These are phyloP conservation scores for Pseudomyrmex sp. DNA, from an alignment of 1,140 invertebrate genomes.

Conservation along the genomic window DNA sequence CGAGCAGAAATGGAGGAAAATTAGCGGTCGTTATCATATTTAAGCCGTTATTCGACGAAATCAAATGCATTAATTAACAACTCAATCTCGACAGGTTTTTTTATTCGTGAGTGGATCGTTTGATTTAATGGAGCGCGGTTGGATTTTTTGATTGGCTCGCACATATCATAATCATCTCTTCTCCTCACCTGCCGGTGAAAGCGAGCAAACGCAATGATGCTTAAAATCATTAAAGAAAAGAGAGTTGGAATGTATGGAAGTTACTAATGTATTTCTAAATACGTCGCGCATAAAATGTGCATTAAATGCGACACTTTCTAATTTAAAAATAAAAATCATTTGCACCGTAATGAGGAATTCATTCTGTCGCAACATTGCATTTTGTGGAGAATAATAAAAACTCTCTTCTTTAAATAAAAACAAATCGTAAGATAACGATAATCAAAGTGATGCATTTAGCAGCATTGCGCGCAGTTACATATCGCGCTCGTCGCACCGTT, in stretches of 20 bases:
- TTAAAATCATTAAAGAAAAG: background rate
- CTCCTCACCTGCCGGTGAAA: slow-evolving; percentile 11
- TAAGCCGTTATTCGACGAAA: slow-evolving; percentile 2
- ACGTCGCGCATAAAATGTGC: no score
- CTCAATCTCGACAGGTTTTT: background rate
- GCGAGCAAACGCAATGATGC: background rate
- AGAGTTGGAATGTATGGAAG: background rate
- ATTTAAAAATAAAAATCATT: background rate
- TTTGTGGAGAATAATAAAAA: background rate
- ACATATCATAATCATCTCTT: slow-evolving; percentile 3
- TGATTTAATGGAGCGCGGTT: background rate
- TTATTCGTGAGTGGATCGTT: slow-evolving; percentile 8
- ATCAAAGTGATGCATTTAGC: background rate
- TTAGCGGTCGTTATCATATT: slow-evolving; percentile 4
- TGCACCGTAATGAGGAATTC: background rate
- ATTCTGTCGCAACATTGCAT: background rate
- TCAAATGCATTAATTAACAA: slow-evolving; percentile 27
- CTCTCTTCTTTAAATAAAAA: background rate
- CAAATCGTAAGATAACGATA: slow-evolving; percentile 4
- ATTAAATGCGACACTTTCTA: background rate
- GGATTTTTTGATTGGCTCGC: background rate
- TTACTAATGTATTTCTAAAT: background rate
- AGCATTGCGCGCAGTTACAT: slow-evolving; percentile 1
- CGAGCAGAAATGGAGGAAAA: slow-evolving; percentile 1
- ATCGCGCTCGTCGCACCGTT: background rate